Conservation (phyloP, 2,888 invertebrate genomes). For the Caradrina clavipalpis region DNA sequence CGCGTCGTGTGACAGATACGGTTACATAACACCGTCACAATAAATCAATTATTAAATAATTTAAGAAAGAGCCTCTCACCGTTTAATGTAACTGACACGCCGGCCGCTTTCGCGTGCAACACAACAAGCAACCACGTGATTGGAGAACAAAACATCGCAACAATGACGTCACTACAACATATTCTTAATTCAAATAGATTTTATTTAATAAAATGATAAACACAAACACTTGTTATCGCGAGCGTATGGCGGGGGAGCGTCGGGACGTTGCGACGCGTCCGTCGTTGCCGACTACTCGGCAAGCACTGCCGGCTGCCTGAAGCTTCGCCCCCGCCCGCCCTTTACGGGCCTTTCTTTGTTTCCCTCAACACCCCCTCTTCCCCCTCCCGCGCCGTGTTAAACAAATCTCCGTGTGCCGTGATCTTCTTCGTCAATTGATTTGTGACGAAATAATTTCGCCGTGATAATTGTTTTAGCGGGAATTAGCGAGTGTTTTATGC, state of each 20-base stretch:
- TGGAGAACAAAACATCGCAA: constrained; percentile 73
- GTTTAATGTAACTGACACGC: constrained; percentile 68
- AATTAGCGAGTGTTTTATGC: constrained; percentile 51
- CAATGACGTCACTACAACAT: constrained; percentile 52
- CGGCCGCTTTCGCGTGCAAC: constrained; percentile 60
- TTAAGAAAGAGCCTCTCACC: constrained; percentile 64
- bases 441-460: constrained; percentile 65
- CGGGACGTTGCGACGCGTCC: constrained; percentile 64
- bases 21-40: neutral
- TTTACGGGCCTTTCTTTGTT: constrained; percentile 87
- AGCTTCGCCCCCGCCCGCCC: constrained; percentile 83
- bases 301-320: constrained; percentile 79
- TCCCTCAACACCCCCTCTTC: constrained; percentile 77
- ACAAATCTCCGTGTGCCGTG: constrained; percentile 84
- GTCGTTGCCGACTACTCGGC: constrained; percentile 78
- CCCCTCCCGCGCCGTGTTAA: constrained; percentile 70
- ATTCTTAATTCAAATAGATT: constrained; percentile 40
- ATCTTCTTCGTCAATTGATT: constrained; percentile 85
- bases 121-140: constrained; percentile 50
- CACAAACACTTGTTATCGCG: constrained; percentile 74
- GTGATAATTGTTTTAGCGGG: constrained; percentile 62
- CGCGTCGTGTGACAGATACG: neutral
- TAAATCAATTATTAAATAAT: constrained; percentile 32
- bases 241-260: constrained; percentile 58
- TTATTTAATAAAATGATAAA: constrained; percentile 64